Percentiles rank a stretch among this genome's conserved stretches.
These are phyloP conservation scores for Chesias legatella DNA, from an alignment of 2,888 invertebrate genomes.

Conservation along the genomic window DNA sequence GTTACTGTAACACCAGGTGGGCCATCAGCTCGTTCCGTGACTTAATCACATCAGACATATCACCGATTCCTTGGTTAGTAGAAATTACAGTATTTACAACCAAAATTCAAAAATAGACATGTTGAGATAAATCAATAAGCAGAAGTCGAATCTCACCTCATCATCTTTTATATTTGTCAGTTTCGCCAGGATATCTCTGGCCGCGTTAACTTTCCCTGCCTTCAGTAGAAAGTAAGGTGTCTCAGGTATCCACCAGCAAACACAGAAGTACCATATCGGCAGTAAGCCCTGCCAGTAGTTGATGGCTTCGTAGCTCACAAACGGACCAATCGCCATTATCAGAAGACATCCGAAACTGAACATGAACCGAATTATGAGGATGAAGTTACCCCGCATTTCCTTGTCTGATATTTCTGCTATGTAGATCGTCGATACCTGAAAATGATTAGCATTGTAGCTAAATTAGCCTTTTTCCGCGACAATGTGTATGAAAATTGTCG, in stretches of 20 bases:
- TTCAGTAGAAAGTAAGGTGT: slow-evolving; percentile 81
- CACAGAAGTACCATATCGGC: slow-evolving; percentile 65
- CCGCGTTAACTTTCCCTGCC: slow-evolving; percentile 61
- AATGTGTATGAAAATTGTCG: no score
- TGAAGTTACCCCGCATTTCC: slow-evolving; percentile 58
- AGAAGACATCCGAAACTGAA: slow-evolving; percentile 58
- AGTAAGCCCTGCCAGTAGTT: slow-evolving; percentile 64
- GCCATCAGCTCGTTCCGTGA: no score
- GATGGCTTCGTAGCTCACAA: slow-evolving; percentile 51
- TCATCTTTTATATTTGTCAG: slow-evolving; percentile 54
- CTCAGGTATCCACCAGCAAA: slow-evolving; percentile 79
- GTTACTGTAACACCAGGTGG: no score
- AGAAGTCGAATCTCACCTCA: slow-evolving; percentile 34
- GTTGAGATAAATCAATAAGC: slow-evolving; percentile 1
- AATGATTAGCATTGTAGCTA: slow-evolving; percentile 8
- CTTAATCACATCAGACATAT: no score
- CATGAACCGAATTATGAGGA: slow-evolving; percentile 49
- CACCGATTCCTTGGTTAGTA: no score
- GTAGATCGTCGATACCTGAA: slow-evolving; percentile 63
- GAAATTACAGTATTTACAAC: no score
- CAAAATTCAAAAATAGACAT: no score
- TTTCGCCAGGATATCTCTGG: slow-evolving; percentile 53
- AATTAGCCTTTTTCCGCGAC: no score
- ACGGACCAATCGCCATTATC: slow-evolving; percentile 57
- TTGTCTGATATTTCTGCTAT: slow-evolving; percentile 68